Conservation (phyloP, 1,140 invertebrate species). For the Lordiphosa mommai region DNA sequence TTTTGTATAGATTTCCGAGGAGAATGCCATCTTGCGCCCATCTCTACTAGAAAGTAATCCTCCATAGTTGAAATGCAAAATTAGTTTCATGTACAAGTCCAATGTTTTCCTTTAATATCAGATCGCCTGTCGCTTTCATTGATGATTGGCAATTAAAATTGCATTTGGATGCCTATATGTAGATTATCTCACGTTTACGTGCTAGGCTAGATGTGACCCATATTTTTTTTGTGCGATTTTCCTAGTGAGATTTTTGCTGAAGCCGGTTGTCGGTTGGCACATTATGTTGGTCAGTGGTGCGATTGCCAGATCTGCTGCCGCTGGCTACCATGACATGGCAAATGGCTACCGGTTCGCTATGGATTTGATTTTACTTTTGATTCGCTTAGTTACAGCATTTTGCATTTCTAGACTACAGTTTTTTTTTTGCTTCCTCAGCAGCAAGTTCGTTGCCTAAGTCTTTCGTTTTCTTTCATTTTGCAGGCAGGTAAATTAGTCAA, state of each 20-base stretch:
- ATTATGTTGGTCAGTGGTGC: constrained; percentile 62
- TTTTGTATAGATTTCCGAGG: no score
- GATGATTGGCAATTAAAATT: constrained; percentile 66
- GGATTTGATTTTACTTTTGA: constrained; percentile 7
- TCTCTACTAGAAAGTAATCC: no score
- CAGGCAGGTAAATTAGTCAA: constrained; percentile 62
- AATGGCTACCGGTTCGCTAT: constrained; percentile 43
- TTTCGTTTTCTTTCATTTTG: constrained; percentile 19
- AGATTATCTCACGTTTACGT: constrained; percentile 54
- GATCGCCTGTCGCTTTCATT: neutral
- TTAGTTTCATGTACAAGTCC: no score
- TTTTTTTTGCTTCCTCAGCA: neutral
- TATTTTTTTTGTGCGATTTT: constrained; percentile 30
- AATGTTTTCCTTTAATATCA: no score
- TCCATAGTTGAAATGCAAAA: no score
- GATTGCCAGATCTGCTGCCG: no score
- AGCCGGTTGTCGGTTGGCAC: constrained; percentile 42
- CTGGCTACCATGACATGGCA: constrained; percentile 21
- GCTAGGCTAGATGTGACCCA: constrained; percentile 34
- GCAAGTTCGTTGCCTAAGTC: constrained; percentile 35
- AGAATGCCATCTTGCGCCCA: no score
- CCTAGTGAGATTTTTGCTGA: constrained; percentile 3
- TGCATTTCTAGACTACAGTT: constrained; percentile 12
- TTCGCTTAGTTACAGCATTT: constrained; percentile 13
- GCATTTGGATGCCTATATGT: constrained; percentile 27